phyloP scores from a whole-genome alignment of 1,140 invertebrate genomes.

The Sycophila sp. region DNA sequence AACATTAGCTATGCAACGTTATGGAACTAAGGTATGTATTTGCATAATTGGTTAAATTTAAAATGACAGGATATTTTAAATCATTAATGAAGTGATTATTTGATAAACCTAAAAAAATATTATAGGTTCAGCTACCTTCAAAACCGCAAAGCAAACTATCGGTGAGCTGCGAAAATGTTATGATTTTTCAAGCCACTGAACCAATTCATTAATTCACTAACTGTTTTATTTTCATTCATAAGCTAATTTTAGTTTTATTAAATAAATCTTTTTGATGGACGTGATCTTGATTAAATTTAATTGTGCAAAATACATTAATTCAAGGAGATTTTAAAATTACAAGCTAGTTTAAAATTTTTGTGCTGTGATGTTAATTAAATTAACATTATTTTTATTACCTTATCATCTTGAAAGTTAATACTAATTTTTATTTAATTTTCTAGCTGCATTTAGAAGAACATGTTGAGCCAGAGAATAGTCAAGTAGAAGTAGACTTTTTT shows the following conservation, averaged over 20 bases:
- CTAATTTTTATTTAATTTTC: constrained; percentile 39
- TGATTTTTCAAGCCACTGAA: constrained; percentile 38
- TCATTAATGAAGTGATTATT: constrained; percentile 21
- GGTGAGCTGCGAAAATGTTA: constrained; percentile 57
- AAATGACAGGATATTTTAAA: not conserved
- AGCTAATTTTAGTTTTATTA: constrained; percentile 9
- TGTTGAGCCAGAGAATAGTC: constrained; percentile 57
- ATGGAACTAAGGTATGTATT: constrained; percentile 86
- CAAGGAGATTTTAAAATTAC: constrained; percentile 17
- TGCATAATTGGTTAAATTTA: not conserved
- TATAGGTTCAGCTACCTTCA: constrained; percentile 59
- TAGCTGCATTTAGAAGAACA: constrained; percentile 73
- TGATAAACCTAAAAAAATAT: constrained; percentile 48
- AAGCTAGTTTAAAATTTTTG: not conserved
- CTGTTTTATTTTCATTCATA: not conserved
- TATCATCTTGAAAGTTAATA: not conserved
- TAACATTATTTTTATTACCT: not conserved
- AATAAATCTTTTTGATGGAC: not conserved
- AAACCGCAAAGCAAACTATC: constrained; percentile 52
- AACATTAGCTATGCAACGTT: constrained; percentile 85
- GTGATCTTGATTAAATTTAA: constrained; percentile 18
- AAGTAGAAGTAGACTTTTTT: constrained; percentile 86
- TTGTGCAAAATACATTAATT: constrained; percentile 18
- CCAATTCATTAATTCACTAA: constrained; percentile 12
- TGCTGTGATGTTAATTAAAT: not conserved